Evolutionary conservation across 2,113 vertebrate species (phyloP), one percentile per base, ranked within the genome.

Genomic region (Varanus salvator): DNA sequence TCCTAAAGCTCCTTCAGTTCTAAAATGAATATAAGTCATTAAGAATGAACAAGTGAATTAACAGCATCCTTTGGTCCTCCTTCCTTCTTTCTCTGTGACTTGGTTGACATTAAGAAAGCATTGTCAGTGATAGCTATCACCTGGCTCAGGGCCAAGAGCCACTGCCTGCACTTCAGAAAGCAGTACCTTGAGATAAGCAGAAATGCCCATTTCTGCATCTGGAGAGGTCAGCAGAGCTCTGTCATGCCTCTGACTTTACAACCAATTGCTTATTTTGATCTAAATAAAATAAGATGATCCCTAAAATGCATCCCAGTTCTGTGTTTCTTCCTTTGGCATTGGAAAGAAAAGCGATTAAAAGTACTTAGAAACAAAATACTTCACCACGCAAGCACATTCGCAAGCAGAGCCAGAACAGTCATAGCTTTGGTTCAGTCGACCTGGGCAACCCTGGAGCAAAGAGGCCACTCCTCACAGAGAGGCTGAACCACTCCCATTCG

Each of bases 191-290:
- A 60, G 12, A 60, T 60, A 15, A 60, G 57, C 57, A 60, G 57
- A 60, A 60, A 12, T 12, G 12, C 57, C 15, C 57, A 60, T 60
- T 60, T 60, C 57, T 15, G 12, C 11, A 60, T 60, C 57, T 15
- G 15, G 57, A 60, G 2, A 60, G 57, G 57, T 60, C 57, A 60
- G 57, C 57, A 60, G 57, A 14, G 57, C 57, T 60, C 57, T 93
- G 84, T 90, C 90, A 31, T 77, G 90, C 86, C 89, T 94, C 87
- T 95, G 94, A 95, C 94, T 94, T 94, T 29, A 72, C 7, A 54
- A 31, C 72, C 88, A 83, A 71, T 90, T 94, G 82, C 57, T 91
- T 84, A 86, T 88, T 78, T 85, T 74, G 50, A 0, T 69, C 76
- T 90, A 6, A 84, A 44, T 44, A 44, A 44, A 44, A 44, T 44